A percentile compares a stretch with the other conserved stretches of the same genome.
phyloP scores from a whole-genome alignment of 2,113 vertebrate genomes.

The Corythaeola cristata region DNA sequence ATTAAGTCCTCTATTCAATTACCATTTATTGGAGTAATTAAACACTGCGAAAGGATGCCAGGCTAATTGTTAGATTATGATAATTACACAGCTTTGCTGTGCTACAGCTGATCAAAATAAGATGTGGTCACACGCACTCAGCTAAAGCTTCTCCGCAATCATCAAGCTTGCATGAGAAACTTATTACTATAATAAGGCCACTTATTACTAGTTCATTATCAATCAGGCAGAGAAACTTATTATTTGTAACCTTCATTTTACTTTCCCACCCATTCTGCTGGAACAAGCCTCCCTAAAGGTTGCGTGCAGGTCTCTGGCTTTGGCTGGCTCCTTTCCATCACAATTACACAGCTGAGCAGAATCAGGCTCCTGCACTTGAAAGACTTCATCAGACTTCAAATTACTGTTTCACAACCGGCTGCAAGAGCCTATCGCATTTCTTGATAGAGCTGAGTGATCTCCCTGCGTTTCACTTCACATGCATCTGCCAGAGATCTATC shows the following conservation, averaged over 20 bases:
- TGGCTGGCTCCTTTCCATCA: slow-evolving; percentile 88
- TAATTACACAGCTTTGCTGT: slow-evolving; percentile 90
- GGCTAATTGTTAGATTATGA: slow-evolving; percentile 95
- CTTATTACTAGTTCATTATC: slow-evolving; percentile 87
- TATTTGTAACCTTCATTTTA: slow-evolving; percentile 73
- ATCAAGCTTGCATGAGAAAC: slow-evolving; percentile 61
- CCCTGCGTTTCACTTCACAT: background rate
- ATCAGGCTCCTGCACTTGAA: slow-evolving; percentile 76
- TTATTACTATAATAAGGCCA: slow-evolving; percentile 61
- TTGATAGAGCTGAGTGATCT: slow-evolving; percentile 7
- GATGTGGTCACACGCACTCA: slow-evolving; percentile 80
- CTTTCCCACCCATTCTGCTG: slow-evolving; percentile 45
- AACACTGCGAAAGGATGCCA: slow-evolving; percentile 86
- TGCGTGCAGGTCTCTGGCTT: slow-evolving; percentile 74
- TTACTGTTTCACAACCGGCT: slow-evolving; percentile 74
- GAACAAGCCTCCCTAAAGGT: slow-evolving; percentile 78
- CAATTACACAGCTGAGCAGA: slow-evolving; percentile 90
- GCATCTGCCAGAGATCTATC: background rate
- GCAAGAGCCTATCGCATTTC: slow-evolving; percentile 40
- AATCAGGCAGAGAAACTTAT: slow-evolving; percentile 79
- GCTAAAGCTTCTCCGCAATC: slow-evolving; percentile 74
- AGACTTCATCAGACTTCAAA: slow-evolving; percentile 80
- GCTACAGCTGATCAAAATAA: slow-evolving; percentile 87
- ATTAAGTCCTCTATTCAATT: slow-evolving; percentile 81
- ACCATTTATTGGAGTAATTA: slow-evolving; percentile 87